Percentiles rank a stretch among this genome's conserved stretches.
phyloP scores from a whole-genome alignment of 2,888 invertebrate genomes.

The Lepidocyrtinus sp. region DNA sequence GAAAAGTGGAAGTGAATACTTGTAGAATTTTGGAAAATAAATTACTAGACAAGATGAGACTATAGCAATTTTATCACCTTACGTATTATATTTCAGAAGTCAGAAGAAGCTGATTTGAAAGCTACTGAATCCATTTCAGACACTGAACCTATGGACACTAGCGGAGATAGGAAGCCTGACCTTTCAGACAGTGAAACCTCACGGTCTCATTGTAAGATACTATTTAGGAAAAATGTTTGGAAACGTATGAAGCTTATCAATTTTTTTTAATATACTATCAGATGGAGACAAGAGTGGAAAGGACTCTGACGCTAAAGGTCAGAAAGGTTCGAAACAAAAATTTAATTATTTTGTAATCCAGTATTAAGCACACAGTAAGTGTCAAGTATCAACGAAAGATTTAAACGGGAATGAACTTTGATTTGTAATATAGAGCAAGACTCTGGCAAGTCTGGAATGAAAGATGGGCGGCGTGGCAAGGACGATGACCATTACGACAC shows the following conservation, averaged over 20 bases:
- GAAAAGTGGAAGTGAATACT: no score
- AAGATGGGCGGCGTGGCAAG: conserved; percentile 27
- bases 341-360: no score
- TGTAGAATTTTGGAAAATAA: no score
- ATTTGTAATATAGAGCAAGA: conserved; percentile 51
- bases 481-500: conserved; percentile 79
- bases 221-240: no score
- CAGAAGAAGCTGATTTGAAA: conserved; percentile 35
- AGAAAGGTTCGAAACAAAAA: conserved; percentile 40
- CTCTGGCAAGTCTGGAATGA: conserved; percentile 33
- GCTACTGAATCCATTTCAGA: conserved; percentile 40
- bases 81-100: conserved; percentile 24
- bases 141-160: conserved; percentile 45
- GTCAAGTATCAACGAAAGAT: no score
- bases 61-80: no score
- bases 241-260: not conserved
- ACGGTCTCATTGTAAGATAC: conserved; percentile 43
- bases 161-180: conserved; percentile 34
- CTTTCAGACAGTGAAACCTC: conserved; percentile 46
- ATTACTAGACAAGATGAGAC: no score
- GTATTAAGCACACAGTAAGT: no score
- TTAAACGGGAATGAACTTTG: no score
- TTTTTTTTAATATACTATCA: not conserved
- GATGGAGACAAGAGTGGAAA: conserved; percentile 37
- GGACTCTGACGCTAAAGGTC: conserved; percentile 39